A percentile compares a stretch with the other conserved stretches of the same genome.
These are phyloP conservation scores for Karalla daura DNA, from an alignment of 2,797 vertebrate species.

Conservation along the genomic window DNA sequence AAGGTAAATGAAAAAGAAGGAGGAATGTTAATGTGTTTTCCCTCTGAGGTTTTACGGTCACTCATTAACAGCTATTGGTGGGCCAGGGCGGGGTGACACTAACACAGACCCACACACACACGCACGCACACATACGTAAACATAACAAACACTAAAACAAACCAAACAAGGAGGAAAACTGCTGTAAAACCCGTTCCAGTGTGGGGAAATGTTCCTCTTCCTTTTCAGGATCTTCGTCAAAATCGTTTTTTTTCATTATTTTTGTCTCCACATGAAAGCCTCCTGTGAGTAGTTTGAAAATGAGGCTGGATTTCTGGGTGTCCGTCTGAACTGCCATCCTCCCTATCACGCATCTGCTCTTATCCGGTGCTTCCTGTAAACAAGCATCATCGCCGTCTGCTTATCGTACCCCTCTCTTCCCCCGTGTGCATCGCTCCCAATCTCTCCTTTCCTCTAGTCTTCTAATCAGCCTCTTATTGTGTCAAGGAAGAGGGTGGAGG, in stretches of 20 bases:
- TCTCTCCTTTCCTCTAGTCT: slow-evolving; percentile 25
- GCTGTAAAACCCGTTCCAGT: slow-evolving; percentile 40
- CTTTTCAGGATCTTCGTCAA: neutral
- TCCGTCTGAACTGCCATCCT: neutral
- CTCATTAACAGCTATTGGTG: slow-evolving; percentile 58
- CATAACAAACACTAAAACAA: too few relatives aligned
- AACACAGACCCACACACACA: slow-evolving; percentile 6
- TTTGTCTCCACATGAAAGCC: too few relatives aligned
- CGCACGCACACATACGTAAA: neutral
- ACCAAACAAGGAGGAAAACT: slow-evolving; percentile 14
- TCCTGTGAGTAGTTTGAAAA: too few relatives aligned
- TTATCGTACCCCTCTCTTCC: slow-evolving; percentile 47
- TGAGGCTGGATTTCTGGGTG: neutral
- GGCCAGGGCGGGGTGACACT: neutral
- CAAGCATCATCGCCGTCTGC: slow-evolving; percentile 46
- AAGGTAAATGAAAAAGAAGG: slow-evolving; percentile 23
- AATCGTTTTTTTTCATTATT: neutral
- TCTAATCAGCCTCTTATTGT: slow-evolving; percentile 67
- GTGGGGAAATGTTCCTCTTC: slow-evolving; percentile 22
- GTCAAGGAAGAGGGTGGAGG: slow-evolving; percentile 1
- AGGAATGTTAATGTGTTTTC: slow-evolving; percentile 59
- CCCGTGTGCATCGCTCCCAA: slow-evolving; percentile 13
- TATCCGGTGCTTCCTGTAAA: slow-evolving; percentile 40
- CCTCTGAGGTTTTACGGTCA: slow-evolving; percentile 50
- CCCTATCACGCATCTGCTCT: slow-evolving; percentile 45